A percentile compares a stretch with the other conserved stretches of the same genome.
Conservation (phyloP, 2,888 invertebrate genomes). For the Bedellia somnulentella region DNA sequence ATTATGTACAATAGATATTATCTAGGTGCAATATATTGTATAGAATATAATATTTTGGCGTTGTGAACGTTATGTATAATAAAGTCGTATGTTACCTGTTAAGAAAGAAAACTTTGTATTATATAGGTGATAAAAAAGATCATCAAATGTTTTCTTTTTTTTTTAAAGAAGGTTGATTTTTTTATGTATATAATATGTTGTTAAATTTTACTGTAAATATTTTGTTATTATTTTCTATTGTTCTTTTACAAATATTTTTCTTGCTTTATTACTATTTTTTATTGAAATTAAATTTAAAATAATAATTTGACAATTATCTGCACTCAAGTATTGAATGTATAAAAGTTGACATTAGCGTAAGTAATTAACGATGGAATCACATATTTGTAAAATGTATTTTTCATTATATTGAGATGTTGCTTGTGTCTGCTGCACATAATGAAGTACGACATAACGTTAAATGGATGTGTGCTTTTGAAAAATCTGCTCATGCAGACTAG, state of each 20-base stretch:
- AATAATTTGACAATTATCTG: no score
- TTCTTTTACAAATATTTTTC: constrained; percentile 54
- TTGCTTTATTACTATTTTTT: constrained; percentile 15
- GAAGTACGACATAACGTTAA: no score
- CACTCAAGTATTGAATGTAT: no score
- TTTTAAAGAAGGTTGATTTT: constrained; percentile 29
- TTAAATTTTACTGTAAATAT: constrained; percentile 38
- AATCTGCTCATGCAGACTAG: no score
- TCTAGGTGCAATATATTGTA: constrained; percentile 61
- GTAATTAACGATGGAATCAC: no score
- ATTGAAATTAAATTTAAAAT: constrained; percentile 33
- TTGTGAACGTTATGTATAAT: constrained; percentile 60
- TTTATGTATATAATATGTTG: constrained; percentile 49
- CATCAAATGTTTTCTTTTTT: constrained; percentile 12
- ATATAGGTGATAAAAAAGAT: constrained; percentile 30
- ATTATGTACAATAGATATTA: constrained; percentile 44
- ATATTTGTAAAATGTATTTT: no score
- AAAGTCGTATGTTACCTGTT: constrained; percentile 63
- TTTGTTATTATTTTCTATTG: constrained; percentile 54
- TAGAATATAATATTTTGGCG: constrained; percentile 52
- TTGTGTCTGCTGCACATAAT: no score
- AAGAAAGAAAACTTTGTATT: constrained; percentile 57
- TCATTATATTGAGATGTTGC: no score
- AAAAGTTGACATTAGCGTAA: no score
- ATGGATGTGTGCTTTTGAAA: no score